Conservation (phyloP, 2,888 invertebrate species). For the Pyralis farinalis region DNA sequence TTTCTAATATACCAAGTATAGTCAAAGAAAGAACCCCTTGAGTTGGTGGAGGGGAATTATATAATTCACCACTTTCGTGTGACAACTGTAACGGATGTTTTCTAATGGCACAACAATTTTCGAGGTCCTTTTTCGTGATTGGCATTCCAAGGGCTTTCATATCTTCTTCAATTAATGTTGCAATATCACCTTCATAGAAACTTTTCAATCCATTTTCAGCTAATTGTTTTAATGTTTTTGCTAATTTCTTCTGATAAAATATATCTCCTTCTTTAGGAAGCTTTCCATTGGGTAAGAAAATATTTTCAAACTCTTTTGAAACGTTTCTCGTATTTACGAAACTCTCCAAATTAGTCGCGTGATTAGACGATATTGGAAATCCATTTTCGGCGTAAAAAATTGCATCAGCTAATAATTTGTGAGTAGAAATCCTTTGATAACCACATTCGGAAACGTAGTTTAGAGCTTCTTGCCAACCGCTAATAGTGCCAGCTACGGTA, state of each 20-base stretch:
- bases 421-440: conserved; percentile 44
- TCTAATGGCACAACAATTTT: conserved; percentile 48
- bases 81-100: conserved; percentile 49
- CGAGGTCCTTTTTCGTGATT: conserved; percentile 56
- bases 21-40: conserved; percentile 61
- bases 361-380: conserved; percentile 45
- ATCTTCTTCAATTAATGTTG: conserved; percentile 53
- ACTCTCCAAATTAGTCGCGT: conserved; percentile 22
- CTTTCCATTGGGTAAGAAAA: conserved; percentile 43
- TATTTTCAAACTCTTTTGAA: conserved; percentile 12
- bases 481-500: conserved; percentile 65
- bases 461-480: conserved; percentile 69
- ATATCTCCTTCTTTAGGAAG: conserved; percentile 45
- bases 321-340: conserved; percentile 9
- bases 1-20: conserved; percentile 59
- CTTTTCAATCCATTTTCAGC: conserved; percentile 52
- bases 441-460: conserved; percentile 60
- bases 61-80: conserved; percentile 54
- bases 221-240: conserved; percentile 45
- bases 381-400: conserved; percentile 63
- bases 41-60: conserved; percentile 67
- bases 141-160: conserved; percentile 52
- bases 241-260: conserved; percentile 53
- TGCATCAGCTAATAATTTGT: conserved; percentile 54
- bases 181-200: conserved; percentile 60